Evolutionary conservation across 2,797 vertebrate genomes (phyloP).

Genomic region (Acipenser oxyrinchus): DNA sequence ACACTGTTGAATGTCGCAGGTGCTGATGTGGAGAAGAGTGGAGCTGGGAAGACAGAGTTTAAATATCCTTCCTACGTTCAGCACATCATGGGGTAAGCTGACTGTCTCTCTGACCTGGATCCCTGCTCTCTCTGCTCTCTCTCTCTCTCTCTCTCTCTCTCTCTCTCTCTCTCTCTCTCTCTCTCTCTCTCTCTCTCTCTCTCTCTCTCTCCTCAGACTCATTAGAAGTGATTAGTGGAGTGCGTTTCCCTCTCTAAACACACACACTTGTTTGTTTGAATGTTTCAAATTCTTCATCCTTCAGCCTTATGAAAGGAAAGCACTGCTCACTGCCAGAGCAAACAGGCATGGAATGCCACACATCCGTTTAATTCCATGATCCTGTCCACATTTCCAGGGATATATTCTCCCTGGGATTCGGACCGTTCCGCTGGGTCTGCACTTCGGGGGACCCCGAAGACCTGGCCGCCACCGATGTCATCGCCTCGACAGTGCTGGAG

Average conservation of each 20-base stretch:
- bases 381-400: slow-evolving; percentile 26
- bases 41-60: slow-evolving; percentile 73
- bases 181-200: no score
- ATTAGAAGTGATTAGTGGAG: no score
- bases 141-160: no score
- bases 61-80: slow-evolving; percentile 93
- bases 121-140: not conserved
- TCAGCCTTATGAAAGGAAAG: no score
- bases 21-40: slow-evolving; percentile 74
- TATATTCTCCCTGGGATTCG: slow-evolving; percentile 94
- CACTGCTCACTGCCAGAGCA: no score
- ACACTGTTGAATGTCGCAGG: slow-evolving; percentile 47
- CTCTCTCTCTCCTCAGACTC: no score
- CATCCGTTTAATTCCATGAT: not conserved
- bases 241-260: no score
- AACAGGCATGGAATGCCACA: no score
- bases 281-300: no score
- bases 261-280: no score
- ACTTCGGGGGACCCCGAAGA: slow-evolving; percentile 82
- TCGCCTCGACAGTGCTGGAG: slow-evolving; percentile 72
- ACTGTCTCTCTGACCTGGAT: not conserved
- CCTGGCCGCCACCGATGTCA: slow-evolving; percentile 71
- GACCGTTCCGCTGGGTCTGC: slow-evolving; percentile 97
- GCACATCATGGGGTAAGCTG: slow-evolving; percentile 90
- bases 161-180: no score